phyloP scores from a whole-genome alignment of 2,113 vertebrate species.

The Macroglossus sobrinus region DNA sequence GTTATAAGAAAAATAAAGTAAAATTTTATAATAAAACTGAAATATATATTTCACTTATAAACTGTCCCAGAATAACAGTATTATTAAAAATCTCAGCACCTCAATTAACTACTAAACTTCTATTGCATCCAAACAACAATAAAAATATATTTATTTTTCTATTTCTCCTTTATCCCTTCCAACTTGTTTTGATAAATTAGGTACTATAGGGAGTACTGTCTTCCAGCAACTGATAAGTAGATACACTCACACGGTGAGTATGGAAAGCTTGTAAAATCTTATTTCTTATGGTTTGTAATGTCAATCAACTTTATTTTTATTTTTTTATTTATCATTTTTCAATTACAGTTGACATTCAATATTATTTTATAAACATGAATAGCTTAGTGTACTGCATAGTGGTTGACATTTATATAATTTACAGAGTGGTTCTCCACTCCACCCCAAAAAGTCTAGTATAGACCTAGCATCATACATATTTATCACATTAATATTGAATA shows the following conservation, averaged over 20 bases:
- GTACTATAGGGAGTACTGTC: background rate
- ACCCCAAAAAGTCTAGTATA: too few relatives aligned
- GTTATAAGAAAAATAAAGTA: background rate
- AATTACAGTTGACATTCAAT: too few relatives aligned
- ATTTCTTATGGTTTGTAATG: background rate
- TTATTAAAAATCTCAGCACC: background rate
- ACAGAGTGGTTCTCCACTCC: too few relatives aligned
- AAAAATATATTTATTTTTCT: background rate
- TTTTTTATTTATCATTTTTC: too few relatives aligned
- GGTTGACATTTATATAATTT: too few relatives aligned
- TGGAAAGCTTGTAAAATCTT: background rate
- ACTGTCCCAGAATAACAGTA: background rate
- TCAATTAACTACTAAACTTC: background rate
- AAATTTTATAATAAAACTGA: background rate
- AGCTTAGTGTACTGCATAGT: too few relatives aligned
- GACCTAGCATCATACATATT: too few relatives aligned
- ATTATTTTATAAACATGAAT: too few relatives aligned
- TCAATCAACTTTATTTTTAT: too few relatives aligned
- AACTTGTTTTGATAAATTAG: background rate
- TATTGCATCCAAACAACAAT: background rate
- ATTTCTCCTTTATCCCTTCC: background rate
- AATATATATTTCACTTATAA: background rate
- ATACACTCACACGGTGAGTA: background rate
- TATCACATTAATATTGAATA: too few relatives aligned
- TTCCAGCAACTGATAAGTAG: background rate